Conservation (phyloP, 2,888 invertebrate genomes). For the Quadroppia sp. region DNA sequence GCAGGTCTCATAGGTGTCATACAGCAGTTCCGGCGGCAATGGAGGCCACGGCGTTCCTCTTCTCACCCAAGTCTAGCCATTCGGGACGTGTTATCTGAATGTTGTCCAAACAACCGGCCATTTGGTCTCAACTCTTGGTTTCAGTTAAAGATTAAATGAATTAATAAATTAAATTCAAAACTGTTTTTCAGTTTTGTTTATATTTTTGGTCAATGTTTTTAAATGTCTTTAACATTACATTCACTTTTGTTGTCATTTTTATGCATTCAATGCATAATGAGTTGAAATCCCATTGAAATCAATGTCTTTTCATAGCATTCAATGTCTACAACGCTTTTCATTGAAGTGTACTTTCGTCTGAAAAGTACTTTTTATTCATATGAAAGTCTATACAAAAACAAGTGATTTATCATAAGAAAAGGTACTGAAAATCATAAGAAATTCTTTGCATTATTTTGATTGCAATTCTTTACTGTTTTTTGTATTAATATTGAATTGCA, state of each 20-base stretch:
- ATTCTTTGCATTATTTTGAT: too few relatives aligned
- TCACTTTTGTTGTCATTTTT: background rate
- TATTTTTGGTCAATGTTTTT: background rate
- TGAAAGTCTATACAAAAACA: too few relatives aligned
- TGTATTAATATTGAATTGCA: background rate
- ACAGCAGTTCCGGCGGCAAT: slow-evolving; percentile 82
- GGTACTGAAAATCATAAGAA: too few relatives aligned
- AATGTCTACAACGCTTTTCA: background rate
- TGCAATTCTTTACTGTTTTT: too few relatives aligned
- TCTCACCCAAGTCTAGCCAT: slow-evolving; percentile 79
- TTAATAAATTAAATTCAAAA: background rate
- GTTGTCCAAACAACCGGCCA: slow-evolving; percentile 68
- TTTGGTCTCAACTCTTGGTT: slow-evolving; percentile 45
- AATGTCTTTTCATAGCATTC: background rate
- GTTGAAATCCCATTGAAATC: background rate
- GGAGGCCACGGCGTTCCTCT: slow-evolving; percentile 78
- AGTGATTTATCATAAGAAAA: too few relatives aligned
- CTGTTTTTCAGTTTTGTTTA: background rate
- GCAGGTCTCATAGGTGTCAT: slow-evolving; percentile 49
- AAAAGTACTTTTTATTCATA: too few relatives aligned
- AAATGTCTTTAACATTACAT: background rate
- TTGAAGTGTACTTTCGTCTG: too few relatives aligned
- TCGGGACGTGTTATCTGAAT: slow-evolving; percentile 63
- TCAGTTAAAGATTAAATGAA: background rate
- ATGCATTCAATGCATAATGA: background rate